Conservation (phyloP, 2,888 invertebrate genomes). For the Erannis defoliaria region DNA sequence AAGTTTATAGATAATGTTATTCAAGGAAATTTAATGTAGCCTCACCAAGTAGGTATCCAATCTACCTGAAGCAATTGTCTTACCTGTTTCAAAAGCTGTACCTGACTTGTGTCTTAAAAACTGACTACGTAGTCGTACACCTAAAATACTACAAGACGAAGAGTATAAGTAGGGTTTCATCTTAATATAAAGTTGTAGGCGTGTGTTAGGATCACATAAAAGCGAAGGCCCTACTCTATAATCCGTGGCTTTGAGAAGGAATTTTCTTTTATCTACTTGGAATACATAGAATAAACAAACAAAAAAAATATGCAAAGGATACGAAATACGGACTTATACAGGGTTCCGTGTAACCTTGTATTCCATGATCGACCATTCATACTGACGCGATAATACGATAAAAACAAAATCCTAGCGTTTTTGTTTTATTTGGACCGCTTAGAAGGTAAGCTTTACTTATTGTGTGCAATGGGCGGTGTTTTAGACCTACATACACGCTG, state of each 20-base stretch:
- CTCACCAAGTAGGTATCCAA: not conserved
- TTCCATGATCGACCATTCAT: not conserved
- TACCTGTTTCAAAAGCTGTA: slow-evolving; percentile 8
- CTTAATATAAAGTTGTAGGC: not conserved
- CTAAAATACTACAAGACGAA: slow-evolving; percentile 8
- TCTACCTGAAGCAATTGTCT: not conserved
- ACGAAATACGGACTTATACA: not conserved
- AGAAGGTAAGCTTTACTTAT: not conserved
- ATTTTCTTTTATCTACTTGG: not conserved
- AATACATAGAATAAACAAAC: not conserved
- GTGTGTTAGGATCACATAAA: slow-evolving; percentile 2
- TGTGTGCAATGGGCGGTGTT: not conserved
- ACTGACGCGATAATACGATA: not conserved
- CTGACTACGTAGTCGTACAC: not conserved
- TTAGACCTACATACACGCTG: too few relatives aligned
- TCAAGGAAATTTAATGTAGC: not conserved
- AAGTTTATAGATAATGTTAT: slow-evolving; percentile 7
- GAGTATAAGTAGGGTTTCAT: not conserved
- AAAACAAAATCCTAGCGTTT: too few relatives aligned
- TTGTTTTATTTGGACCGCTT: too few relatives aligned
- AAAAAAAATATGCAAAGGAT: not conserved
- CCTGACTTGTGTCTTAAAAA: slow-evolving; percentile 1
- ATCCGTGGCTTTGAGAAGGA: not conserved
- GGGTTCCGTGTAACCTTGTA: too few relatives aligned
- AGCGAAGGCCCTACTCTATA: too few relatives aligned